Conservation (phyloP, 2,113 vertebrate species). For the Menura novaehollandiae region DNA sequence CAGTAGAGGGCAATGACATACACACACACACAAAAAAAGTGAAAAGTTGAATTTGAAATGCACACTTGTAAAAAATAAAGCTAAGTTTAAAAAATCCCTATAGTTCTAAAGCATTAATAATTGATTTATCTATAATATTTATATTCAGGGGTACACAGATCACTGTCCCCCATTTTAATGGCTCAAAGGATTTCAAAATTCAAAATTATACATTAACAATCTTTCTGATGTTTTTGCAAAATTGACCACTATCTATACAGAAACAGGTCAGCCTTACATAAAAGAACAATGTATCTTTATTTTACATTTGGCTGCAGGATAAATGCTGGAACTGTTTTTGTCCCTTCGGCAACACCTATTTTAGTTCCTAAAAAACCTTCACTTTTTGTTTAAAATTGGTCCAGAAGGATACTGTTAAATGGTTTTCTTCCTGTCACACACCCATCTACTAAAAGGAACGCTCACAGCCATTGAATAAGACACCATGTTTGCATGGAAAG, state of each 20-base stretch:
- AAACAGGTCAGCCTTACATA: background rate
- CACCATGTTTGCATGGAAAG: background rate
- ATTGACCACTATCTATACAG: background rate
- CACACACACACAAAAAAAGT: background rate
- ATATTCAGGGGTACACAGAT: background rate
- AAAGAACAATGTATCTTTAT: background rate
- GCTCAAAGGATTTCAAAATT: background rate
- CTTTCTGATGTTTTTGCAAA: background rate
- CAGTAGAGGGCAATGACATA: conserved; percentile 53
- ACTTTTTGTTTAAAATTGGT: background rate
- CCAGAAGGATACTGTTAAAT: background rate
- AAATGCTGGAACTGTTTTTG: background rate
- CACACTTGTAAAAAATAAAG: background rate
- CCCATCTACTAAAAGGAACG: background rate
- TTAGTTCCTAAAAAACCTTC: background rate
- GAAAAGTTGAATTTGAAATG: background rate
- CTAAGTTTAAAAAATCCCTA: background rate
- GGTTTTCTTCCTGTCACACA: background rate
- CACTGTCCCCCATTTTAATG: background rate
- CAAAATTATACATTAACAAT: background rate
- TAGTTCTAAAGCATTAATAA: background rate
- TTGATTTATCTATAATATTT: background rate
- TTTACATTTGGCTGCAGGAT: background rate
- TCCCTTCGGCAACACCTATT: background rate
- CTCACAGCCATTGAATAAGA: background rate